Percentiles rank a stretch among this genome's conserved stretches.
Evolutionary conservation across 30 jellyfish, hydroid and myxozoan genomes (phyloP).

Genomic region (Cassiopea xamachana): DNA sequence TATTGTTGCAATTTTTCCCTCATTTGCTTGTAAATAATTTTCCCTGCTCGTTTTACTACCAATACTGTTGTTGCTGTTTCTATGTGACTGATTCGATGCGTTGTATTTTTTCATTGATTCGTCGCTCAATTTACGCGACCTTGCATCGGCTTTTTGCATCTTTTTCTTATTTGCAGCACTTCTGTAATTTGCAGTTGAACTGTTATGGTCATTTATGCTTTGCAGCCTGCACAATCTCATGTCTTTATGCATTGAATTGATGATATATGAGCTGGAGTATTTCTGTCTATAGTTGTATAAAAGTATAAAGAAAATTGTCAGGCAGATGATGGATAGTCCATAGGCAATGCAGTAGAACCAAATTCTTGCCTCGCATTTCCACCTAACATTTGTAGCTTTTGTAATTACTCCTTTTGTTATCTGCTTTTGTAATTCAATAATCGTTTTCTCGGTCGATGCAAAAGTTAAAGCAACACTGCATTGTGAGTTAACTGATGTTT

Average conservation of each 20-base stretch:
- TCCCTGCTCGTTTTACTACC: not conserved
- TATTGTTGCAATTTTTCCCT: conserved; percentile 35
- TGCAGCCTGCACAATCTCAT: not conserved
- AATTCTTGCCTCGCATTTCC: conserved; percentile 79
- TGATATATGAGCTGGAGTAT: not conserved
- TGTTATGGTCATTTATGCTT: not conserved
- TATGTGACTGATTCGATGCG: not conserved
- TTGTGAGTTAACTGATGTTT: conserved; percentile 5
- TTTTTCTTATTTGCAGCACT: not conserved
- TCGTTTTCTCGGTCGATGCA: conserved; percentile 48
- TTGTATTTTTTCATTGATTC: conserved; percentile 56
- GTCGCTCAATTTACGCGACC: too few species aligned
- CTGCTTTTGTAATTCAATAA: conserved; percentile 60
- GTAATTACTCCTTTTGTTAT: conserved; percentile 30
- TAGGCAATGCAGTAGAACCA: conserved; percentile 61
- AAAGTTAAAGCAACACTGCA: conserved; percentile 62
- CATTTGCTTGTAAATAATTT: not conserved
- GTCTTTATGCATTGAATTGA: not conserved
- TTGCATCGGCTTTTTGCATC: too few species aligned
- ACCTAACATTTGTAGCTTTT: conserved; percentile 26
- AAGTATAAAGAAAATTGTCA: not conserved
- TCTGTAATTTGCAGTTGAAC: not conserved
- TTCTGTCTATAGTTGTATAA: not conserved
- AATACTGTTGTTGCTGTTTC: not conserved
- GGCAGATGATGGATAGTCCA: not conserved